These are phyloP conservation scores for Ciconia nigra DNA, from an alignment of 2,797 vertebrate species.

Conservation along the genomic window DNA sequence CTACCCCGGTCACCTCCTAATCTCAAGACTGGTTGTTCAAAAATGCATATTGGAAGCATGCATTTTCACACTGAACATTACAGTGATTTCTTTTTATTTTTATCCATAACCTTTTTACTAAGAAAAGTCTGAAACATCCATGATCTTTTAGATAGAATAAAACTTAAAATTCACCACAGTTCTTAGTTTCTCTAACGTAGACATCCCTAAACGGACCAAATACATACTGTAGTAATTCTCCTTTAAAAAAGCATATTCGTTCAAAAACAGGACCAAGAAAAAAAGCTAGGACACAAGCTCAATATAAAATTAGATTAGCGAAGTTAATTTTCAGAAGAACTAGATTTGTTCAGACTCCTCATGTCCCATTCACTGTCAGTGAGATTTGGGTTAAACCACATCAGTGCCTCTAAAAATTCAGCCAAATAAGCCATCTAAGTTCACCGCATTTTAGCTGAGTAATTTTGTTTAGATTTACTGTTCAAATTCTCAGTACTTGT, in stretches of 20 bases:
- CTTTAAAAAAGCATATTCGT: background rate
- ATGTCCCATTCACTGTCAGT: background rate
- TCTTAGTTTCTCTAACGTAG: background rate
- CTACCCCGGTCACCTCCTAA: too few relatives aligned
- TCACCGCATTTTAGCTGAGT: background rate
- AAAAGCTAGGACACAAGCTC: background rate
- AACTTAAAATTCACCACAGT: background rate
- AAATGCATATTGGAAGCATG: accelerated
- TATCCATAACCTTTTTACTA: background rate
- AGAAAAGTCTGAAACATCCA: background rate
- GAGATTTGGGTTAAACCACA: background rate
- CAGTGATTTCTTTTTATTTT: background rate
- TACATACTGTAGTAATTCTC: background rate
- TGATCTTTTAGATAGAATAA: background rate
- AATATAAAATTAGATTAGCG: background rate
- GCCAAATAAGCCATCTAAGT: background rate
- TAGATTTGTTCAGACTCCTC: background rate
- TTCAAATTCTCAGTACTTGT: background rate
- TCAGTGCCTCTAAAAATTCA: background rate
- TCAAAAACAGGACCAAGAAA: background rate
- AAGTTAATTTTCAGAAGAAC: background rate
- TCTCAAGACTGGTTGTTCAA: background rate
- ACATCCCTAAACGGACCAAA: background rate
- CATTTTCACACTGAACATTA: background rate
- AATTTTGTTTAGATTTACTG: background rate